phyloP scores from a whole-genome alignment of 2,888 invertebrate genomes.

The Leptura quadrifasciata region DNA sequence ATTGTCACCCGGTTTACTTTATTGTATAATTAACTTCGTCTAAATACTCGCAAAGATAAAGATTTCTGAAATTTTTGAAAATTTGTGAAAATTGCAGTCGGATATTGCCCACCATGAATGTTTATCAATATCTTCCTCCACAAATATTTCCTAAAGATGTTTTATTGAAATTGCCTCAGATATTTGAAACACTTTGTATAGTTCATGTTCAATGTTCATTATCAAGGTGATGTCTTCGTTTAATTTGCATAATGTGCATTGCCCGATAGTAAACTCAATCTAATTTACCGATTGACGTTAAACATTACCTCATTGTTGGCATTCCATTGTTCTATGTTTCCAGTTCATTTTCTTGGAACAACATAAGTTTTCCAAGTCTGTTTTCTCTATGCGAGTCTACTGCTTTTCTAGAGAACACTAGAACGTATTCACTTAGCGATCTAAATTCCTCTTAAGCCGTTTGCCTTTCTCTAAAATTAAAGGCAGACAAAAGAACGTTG shows the following conservation, averaged over 20 bases:
- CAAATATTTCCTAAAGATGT: no score
- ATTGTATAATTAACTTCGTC: no score
- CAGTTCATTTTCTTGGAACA: slow-evolving; percentile 1
- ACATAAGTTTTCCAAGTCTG: not conserved
- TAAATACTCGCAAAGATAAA: no score
- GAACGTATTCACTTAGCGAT: slow-evolving; percentile 18
- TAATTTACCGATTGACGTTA: slow-evolving; percentile 2
- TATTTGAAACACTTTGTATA: no score
- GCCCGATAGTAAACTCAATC: not conserved
- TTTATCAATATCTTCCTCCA: no score
- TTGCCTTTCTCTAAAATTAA: slow-evolving; percentile 23
- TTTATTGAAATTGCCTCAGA: no score
- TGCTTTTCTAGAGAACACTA: slow-evolving; percentile 11
- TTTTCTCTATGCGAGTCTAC: not conserved
- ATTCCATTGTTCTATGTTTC: not conserved
- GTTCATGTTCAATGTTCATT: no score
- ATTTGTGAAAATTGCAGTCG: no score
- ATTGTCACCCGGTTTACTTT: no score
- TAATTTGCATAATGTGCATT: not conserved
- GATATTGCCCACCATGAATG: no score
- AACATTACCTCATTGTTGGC: not conserved
- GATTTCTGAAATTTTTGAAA: no score
- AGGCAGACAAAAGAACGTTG: slow-evolving; percentile 21
- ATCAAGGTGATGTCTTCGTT: not conserved
- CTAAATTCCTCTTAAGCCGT: slow-evolving; percentile 19